Percentiles rank a stretch among this genome's conserved stretches.
phyloP scores from a whole-genome alignment of 2,888 invertebrate species.

The Eurytoma adleriae region DNA sequence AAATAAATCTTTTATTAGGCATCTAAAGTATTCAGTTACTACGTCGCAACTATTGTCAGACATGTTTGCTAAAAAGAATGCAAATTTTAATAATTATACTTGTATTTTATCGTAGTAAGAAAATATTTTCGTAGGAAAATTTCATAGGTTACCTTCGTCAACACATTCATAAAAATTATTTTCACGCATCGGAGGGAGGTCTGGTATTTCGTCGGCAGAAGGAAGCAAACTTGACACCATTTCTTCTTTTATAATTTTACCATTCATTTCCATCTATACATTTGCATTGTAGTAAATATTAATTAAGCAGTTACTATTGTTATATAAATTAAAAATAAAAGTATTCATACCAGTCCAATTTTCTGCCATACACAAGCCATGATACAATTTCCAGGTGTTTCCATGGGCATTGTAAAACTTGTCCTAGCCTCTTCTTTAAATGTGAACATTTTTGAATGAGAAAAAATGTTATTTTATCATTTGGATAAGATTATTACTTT shows the following conservation, averaged over 20 bases:
- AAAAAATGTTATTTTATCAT: background rate
- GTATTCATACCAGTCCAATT: slow-evolving; percentile 34
- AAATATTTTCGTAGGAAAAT: background rate
- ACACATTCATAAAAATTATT: slow-evolving; percentile 37
- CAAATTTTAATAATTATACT: background rate
- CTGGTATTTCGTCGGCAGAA: background rate
- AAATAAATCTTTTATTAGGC: slow-evolving; percentile 37
- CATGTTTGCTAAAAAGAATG: slow-evolving; percentile 36
- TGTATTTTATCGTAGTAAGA: background rate
- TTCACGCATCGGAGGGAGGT: slow-evolving; percentile 7
- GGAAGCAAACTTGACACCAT: slow-evolving; percentile 28
- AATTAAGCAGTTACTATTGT: background rate
- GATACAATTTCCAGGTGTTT: slow-evolving; percentile 41
- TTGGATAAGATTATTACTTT: background rate
- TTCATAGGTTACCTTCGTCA: slow-evolving; percentile 33
- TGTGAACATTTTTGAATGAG: background rate
- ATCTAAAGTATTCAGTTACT: slow-evolving; percentile 41
- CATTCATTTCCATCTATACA: slow-evolving; percentile 27
- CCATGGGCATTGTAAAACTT: slow-evolving; percentile 39
- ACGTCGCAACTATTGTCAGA: background rate
- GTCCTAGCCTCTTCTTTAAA: slow-evolving; percentile 29
- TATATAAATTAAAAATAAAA: background rate
- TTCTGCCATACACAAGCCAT: slow-evolving; percentile 42
- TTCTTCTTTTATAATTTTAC: slow-evolving; percentile 39
- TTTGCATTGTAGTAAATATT: background rate